Evolutionary conservation across 1,140 invertebrate genomes (phyloP).

Genomic region (Drosophila mauritiana): DNA sequence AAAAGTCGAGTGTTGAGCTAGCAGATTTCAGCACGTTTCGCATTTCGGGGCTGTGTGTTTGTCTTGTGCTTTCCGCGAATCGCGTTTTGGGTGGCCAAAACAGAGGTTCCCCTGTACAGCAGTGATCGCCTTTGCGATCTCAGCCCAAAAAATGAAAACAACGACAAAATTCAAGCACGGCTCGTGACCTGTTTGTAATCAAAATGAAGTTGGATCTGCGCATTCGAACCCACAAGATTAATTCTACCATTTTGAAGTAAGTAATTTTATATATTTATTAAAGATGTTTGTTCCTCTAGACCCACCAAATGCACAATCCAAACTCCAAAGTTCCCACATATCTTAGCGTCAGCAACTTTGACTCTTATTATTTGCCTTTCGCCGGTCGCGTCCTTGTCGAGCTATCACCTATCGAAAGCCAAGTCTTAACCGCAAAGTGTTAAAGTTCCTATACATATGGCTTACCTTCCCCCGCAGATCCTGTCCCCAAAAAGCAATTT

Average conservation of each 20-base stretch:
- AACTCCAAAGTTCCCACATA: conserved; percentile 9
- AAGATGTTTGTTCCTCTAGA: background rate
- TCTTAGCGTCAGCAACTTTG: conserved; percentile 5
- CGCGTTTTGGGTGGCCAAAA: conserved; percentile 69
- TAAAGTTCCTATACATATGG: conserved; percentile 61
- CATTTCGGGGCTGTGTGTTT: conserved; percentile 65
- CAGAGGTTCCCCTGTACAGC: conserved; percentile 21
- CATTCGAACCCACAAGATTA: too few species aligned
- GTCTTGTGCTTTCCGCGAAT: conserved; percentile 76
- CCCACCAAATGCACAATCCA: background rate
- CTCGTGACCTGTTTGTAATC: background rate
- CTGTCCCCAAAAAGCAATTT: conserved; percentile 73
- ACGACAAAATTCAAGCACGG: background rate
- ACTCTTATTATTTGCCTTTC: conserved; percentile 48
- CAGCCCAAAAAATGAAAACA: conserved; percentile 1
- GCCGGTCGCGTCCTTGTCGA: conserved; percentile 26
- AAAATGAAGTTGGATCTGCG: too few species aligned
- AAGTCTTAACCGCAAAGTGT: conserved; percentile 74
- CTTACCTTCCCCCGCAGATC: conserved; percentile 30
- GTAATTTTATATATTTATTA: background rate
- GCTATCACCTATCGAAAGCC: conserved; percentile 49
- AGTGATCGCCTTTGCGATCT: background rate
- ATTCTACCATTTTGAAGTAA: too few species aligned
- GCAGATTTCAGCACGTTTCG: conserved; percentile 75
- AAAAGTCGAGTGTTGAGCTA: conserved; percentile 27